phyloP scores from a whole-genome alignment of 2,113 vertebrate species.

The Apteryx owenii region DNA sequence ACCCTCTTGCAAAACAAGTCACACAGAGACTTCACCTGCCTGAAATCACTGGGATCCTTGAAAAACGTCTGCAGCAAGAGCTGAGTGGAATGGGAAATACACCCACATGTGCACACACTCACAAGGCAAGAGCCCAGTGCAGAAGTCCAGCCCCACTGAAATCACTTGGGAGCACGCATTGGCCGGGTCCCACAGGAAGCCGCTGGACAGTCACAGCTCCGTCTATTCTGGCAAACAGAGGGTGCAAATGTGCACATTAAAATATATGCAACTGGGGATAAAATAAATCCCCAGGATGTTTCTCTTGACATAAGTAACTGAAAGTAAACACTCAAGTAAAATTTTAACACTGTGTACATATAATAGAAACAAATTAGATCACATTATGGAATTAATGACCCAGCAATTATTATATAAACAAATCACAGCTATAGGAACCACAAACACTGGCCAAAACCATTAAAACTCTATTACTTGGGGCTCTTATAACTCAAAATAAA shows the following conservation, averaged over 20 bases:
- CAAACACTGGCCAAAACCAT: neutral
- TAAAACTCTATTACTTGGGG: neutral
- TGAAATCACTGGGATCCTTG: neutral
- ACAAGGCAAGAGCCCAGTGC: neutral
- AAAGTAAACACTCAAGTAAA: neutral
- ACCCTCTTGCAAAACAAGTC: neutral
- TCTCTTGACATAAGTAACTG: neutral
- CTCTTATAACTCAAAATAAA: neutral
- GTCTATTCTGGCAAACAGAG: neutral
- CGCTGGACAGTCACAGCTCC: neutral
- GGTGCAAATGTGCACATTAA: neutral
- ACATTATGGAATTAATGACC: neutral
- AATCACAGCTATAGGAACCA: neutral
- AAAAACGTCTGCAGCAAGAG: neutral
- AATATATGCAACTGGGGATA: neutral
- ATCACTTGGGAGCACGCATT: fast-evolving
- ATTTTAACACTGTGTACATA: neutral
- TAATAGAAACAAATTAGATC: conserved; percentile 2
- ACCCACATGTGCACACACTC: neutral
- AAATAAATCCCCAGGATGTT: neutral
- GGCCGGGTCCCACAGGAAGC: neutral
- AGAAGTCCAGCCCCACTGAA: neutral
- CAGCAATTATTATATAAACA: neutral
- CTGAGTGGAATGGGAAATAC: neutral
- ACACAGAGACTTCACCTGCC: neutral